These are phyloP conservation scores for Lacerta viridis DNA, from an alignment of 2,797 vertebrate species.

Conservation along the genomic window DNA sequence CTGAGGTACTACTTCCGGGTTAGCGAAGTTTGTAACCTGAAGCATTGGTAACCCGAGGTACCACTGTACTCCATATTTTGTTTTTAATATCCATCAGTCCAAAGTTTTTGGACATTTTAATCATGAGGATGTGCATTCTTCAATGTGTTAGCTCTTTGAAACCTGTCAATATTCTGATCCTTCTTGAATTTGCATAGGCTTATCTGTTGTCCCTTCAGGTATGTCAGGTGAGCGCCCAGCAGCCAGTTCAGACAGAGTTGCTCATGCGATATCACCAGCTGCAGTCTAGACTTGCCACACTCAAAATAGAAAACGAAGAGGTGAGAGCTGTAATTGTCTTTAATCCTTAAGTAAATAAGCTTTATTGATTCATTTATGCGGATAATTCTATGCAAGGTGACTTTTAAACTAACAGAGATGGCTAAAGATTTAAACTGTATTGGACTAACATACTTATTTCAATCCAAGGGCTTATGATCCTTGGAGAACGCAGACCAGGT, in stretches of 20 bases:
- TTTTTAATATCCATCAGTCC: background rate
- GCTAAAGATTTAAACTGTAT: background rate
- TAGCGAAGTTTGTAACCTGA: too few relatives aligned
- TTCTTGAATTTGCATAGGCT: constrained; percentile 10
- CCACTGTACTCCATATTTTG: background rate
- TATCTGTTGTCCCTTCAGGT: constrained; percentile 82
- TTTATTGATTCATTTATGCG: constrained; percentile 32
- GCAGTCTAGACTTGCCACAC: constrained; percentile 94
- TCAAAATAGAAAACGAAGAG: constrained; percentile 99
- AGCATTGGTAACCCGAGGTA: too few relatives aligned
- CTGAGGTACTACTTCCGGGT: too few relatives aligned
- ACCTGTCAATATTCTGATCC: background rate
- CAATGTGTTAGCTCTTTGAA: background rate
- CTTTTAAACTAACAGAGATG: constrained; percentile 3
- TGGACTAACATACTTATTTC: background rate
- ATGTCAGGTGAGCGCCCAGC: constrained; percentile 97
- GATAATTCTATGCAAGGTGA: rapidly evolving
- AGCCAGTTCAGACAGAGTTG: constrained; percentile 96
- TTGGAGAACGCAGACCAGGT: too few relatives aligned
- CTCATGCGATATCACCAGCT: constrained; percentile 98
- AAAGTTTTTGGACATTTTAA: background rate
- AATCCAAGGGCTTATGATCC: background rate
- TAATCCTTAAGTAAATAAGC: constrained; percentile 23
- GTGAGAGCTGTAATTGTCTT: constrained; percentile 78
- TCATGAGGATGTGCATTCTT: background rate